Percentiles rank a stretch among this genome's conserved stretches.
phyloP scores from a whole-genome alignment of 2,888 invertebrate species.

The Leptopilina myrica region DNA sequence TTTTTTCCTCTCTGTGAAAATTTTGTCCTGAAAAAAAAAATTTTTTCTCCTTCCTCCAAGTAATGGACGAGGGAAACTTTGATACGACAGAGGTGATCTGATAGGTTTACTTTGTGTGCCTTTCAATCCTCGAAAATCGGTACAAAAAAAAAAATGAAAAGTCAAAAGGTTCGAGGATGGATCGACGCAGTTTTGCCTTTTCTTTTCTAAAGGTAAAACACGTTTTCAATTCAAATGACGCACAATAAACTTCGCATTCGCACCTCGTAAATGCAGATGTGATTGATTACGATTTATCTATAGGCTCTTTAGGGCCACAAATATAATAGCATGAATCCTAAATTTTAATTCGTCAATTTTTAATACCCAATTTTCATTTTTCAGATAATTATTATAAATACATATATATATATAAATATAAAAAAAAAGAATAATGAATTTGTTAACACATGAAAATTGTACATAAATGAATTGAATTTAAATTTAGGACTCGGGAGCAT shows the following conservation, averaged over 20 bases:
- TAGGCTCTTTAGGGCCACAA: slow-evolving; percentile 41
- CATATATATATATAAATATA: not conserved
- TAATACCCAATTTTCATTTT: not conserved
- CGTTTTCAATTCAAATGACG: slow-evolving; percentile 71
- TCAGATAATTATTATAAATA: not conserved
- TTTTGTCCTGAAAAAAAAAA: slow-evolving; percentile 31
- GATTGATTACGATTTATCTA: slow-evolving; percentile 65
- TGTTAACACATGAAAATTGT: not conserved
- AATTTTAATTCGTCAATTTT: slow-evolving; percentile 23
- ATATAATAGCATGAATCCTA: slow-evolving; percentile 3
- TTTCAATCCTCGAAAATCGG: slow-evolving; percentile 61
- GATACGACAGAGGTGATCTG: slow-evolving; percentile 43
- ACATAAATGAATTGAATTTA: slow-evolving; percentile 12
- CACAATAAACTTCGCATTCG: slow-evolving; percentile 74
- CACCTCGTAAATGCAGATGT: slow-evolving; percentile 74
- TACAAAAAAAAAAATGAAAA: slow-evolving; percentile 45
- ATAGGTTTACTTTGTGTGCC: slow-evolving; percentile 65
- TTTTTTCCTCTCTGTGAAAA: slow-evolving; percentile 18
- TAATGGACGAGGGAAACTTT: slow-evolving; percentile 27
- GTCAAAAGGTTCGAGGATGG: slow-evolving; percentile 62
- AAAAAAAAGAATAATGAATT: not conserved
- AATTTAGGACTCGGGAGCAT: slow-evolving; percentile 1
- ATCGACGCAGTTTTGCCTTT: slow-evolving; percentile 52
- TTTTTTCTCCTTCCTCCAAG: slow-evolving; percentile 12
- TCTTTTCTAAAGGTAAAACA: slow-evolving; percentile 45